phyloP scores from a whole-genome alignment of 2,797 vertebrate genomes.

The Melanogrammus aeglefinus region DNA sequence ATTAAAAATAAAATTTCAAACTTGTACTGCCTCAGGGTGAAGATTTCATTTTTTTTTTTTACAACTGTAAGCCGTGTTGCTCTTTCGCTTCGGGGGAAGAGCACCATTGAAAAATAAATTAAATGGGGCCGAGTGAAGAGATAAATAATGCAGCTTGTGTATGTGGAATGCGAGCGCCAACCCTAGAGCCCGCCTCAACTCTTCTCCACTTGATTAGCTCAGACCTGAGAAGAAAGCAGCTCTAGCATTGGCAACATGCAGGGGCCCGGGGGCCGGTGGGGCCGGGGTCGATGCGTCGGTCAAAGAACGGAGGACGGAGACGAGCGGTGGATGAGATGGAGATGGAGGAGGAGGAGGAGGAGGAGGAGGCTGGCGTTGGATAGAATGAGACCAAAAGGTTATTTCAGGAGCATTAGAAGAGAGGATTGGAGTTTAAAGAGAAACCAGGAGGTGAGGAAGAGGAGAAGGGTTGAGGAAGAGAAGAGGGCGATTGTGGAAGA shows the following conservation, averaged over 20 bases:
- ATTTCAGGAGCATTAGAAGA: too few relatives aligned
- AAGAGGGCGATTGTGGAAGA: neutral
- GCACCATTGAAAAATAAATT: constrained; percentile 75
- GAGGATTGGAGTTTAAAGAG: too few relatives aligned
- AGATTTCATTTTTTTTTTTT: constrained; percentile 61
- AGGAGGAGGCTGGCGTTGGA: too few relatives aligned
- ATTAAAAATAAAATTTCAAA: constrained; percentile 63
- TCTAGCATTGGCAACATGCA: constrained; percentile 40
- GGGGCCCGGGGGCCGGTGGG: constrained; percentile 42
- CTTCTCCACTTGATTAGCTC: constrained; percentile 71
- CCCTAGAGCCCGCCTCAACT: constrained; percentile 61
- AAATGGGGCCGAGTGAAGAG: constrained; percentile 69
- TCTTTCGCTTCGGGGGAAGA: constrained; percentile 60
- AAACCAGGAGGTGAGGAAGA: neutral
- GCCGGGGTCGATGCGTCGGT: neutral
- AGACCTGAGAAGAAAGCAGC: constrained; percentile 65
- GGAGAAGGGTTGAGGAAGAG: neutral
- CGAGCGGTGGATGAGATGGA: neutral
- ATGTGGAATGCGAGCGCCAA: constrained; percentile 62
- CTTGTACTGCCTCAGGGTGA: constrained; percentile 52
- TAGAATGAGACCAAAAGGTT: too few relatives aligned
- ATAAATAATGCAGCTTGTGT: constrained; percentile 74
- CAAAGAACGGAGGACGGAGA: neutral
- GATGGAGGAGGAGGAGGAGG: neutral
- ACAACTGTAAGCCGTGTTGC: constrained; percentile 57